Base-by-base conservation (phyloP, 2,888 invertebrate species). In the Oxycera nigricornis region DNA sequence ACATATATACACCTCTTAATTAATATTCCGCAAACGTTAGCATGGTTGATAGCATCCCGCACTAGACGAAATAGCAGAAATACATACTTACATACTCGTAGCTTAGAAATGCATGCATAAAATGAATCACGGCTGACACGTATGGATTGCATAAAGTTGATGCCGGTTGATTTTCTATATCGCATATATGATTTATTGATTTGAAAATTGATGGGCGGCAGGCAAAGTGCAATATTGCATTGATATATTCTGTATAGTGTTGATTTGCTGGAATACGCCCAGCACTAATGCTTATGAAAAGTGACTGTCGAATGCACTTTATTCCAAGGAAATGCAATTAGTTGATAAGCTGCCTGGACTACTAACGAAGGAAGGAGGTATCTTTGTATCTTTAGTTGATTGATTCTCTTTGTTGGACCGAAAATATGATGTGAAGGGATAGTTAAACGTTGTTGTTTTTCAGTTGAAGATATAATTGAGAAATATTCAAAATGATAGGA, bases 161-260 rank as follows among this genome's bases (percentile, higher is more conserved):
- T 4, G 24, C 52, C 52, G 52, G 52, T 17, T 20, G 24, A 55
- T 20, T 55, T 6, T n/a, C n/a, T n/a, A n/a, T n/a, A n/a, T n/a
- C 7, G 52, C 52, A 55, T 55, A 22, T 55, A 4, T 55, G 52
- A 55, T 55, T 55, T 55, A 55, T 55, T 11, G 52, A 55, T n/a
- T 55, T 17, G 52, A 20, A 55, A 46, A 55, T 55, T 55, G 24
- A 55, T 55, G 20, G 17, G 52, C 7, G n/a, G 50, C 50, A 50
- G 4, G 9, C 22, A 55, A 22, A 55, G 24, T 46, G 46, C 46
- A 46, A 46, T 14, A 14, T n/a, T 46, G 46, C 46, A 46, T 46
- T 46, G 11, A 46, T 46, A 46, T 46, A 46, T 17, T 11, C 17
- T 46, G 46, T 11, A 2, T n/a, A 11, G 46, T 35, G 6, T 35